Conservation (phyloP, 2,113 vertebrate genomes). For the Pangasianodon gigas region DNA sequence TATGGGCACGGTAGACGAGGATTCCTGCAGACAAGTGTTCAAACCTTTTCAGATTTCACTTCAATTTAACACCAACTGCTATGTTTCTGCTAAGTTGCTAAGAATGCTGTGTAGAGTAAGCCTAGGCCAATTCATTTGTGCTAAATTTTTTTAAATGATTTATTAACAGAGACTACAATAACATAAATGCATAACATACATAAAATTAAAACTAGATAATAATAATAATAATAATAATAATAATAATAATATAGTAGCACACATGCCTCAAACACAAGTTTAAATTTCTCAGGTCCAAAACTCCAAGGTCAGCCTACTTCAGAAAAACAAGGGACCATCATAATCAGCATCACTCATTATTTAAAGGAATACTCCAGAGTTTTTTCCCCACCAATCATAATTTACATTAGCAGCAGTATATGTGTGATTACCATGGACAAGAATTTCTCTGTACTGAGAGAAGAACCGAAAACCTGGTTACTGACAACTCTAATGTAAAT, state of each 20-base stretch:
- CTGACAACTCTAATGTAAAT: no score
- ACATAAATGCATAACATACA: neutral
- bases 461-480: no score
- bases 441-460: no score
- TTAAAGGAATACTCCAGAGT: neutral
- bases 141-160: neutral
- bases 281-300: neutral
- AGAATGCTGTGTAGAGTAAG: neutral
- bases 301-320: neutral
- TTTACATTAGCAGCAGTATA: no score
- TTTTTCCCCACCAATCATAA: no score
- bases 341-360: neutral
- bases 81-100: neutral
- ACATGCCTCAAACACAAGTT: neutral
- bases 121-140: neutral
- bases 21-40: constrained; percentile 74
- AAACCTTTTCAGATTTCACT: neutral
- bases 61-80: neutral
- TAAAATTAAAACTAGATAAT: neutral
- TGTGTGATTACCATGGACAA: no score
- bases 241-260: neutral
- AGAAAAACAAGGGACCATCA: neutral
- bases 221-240: neutral
- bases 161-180: neutral
- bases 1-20: constrained; percentile 89